Evolutionary conservation across 2,888 invertebrate species (phyloP).

Genomic region (Minunthozetes semirufus): DNA sequence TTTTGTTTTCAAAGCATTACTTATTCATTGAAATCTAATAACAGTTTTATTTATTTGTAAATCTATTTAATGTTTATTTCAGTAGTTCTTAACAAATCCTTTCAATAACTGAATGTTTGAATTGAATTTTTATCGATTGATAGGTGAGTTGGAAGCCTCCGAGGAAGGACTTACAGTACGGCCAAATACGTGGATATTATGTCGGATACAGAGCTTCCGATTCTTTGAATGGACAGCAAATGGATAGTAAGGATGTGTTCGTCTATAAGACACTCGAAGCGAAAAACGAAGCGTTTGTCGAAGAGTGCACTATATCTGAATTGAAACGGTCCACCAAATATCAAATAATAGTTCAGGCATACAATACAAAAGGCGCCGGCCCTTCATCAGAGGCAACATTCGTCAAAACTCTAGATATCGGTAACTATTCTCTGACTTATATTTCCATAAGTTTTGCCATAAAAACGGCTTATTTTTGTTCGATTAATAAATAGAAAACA

Average conservation of each 20-base stretch:
- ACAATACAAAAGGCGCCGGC: slow-evolving; percentile 42
- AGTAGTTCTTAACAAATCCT: background rate
- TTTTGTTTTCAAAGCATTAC: slow-evolving; percentile 8
- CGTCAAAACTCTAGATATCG: slow-evolving; percentile 38
- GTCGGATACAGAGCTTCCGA: slow-evolving; percentile 48
- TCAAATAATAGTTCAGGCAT: slow-evolving; percentile 42
- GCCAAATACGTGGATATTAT: slow-evolving; percentile 48
- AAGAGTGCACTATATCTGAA: slow-evolving; percentile 36
- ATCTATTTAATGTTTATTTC: no score
- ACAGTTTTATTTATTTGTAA: background rate
- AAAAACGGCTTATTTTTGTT: background rate
- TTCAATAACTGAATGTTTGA: background rate
- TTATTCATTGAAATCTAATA: slow-evolving; percentile 4
- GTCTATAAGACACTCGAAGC: slow-evolving; percentile 46
- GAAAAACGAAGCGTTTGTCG: slow-evolving; percentile 42
- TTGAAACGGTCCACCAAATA: slow-evolving; percentile 40
- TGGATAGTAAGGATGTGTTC: slow-evolving; percentile 45
- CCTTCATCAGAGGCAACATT: slow-evolving; percentile 41
- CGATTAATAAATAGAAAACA: background rate
- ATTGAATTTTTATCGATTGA: background rate
- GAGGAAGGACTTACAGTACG: slow-evolving; percentile 46
- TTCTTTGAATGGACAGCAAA: slow-evolving; percentile 40
- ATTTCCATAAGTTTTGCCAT: background rate
- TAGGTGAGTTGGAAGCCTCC: slow-evolving; percentile 46
- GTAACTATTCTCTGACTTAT: slow-evolving; percentile 26